phyloP scores from a whole-genome alignment of 2,797 vertebrate genomes.

The Sebastes diaconus region DNA sequence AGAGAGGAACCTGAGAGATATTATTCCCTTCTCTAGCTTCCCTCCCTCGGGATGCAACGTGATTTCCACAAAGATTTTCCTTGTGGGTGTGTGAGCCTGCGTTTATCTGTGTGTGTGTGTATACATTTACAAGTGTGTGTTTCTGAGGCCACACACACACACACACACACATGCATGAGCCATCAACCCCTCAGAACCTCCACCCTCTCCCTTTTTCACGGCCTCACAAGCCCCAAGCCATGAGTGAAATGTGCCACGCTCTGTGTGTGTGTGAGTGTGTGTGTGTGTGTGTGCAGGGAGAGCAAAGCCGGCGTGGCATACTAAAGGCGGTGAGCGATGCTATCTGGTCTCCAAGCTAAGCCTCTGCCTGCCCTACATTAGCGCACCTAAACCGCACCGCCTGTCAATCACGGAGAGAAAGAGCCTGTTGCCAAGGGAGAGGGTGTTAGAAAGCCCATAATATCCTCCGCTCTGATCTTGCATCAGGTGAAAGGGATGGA shows the following conservation, averaged over 20 bases:
- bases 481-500: slow-evolving; percentile 68
- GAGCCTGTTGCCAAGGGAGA: slow-evolving; percentile 70
- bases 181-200: slow-evolving; percentile 55
- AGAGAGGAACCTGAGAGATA: slow-evolving; percentile 39
- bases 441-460: slow-evolving; percentile 70
- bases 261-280: slow-evolving; percentile 9
- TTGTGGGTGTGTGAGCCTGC: slow-evolving; percentile 41
- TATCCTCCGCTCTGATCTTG: slow-evolving; percentile 72
- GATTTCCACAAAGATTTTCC: slow-evolving; percentile 74
- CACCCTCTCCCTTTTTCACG: slow-evolving; percentile 68
- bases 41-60: slow-evolving; percentile 58
- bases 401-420: slow-evolving; percentile 79
- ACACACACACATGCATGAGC: slow-evolving; percentile 24
- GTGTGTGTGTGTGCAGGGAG: slow-evolving; percentile 3
- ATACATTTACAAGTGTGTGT: slow-evolving; percentile 41
- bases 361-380: slow-evolving; percentile 81
- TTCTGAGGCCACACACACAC: slow-evolving; percentile 37
- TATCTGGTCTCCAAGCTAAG: slow-evolving; percentile 80
- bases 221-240: slow-evolving; percentile 76
- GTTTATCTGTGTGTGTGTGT: slow-evolving; percentile 39
- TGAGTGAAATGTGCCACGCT: slow-evolving; percentile 78
- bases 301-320: slow-evolving; percentile 73
- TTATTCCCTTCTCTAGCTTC: slow-evolving; percentile 58
- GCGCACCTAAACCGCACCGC: slow-evolving; percentile 73
- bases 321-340: slow-evolving; percentile 79